Evolutionary conservation across 2,113 vertebrate species (phyloP).

Genomic region (Hippoglossus stenolepis): DNA sequence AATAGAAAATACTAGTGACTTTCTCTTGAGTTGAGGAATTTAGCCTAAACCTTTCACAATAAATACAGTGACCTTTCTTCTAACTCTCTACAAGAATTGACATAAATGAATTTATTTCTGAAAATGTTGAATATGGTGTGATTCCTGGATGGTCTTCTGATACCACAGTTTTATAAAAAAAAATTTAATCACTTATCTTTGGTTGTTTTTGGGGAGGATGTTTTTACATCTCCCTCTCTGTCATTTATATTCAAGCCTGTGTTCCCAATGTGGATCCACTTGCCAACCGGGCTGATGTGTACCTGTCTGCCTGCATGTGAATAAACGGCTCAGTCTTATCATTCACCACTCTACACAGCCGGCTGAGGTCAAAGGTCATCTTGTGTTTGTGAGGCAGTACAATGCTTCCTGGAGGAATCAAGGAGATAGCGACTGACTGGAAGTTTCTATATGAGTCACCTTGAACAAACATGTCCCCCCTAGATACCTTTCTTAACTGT

Average conservation of each 20-base stretch:
- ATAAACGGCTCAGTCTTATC: constrained; percentile 19
- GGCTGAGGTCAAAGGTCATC: constrained; percentile 55
- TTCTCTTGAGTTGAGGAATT: too few relatives aligned
- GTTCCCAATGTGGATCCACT: not conserved
- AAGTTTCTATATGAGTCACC: constrained; percentile 39
- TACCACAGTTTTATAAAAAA: too few relatives aligned
- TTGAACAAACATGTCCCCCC: constrained; percentile 1
- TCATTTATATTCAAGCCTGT: not conserved
- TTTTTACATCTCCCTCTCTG: not conserved
- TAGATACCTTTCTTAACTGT: not conserved
- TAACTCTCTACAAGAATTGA: too few relatives aligned
- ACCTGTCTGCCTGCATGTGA: not conserved
- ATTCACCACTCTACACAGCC: not conserved
- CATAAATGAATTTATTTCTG: too few relatives aligned
- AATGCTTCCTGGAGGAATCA: constrained; percentile 39
- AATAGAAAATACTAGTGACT: too few relatives aligned
- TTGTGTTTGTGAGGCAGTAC: constrained; percentile 40
- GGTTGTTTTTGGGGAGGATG: not conserved
- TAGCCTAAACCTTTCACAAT: too few relatives aligned
- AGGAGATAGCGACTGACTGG: constrained; percentile 27
- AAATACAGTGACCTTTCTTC: too few relatives aligned
- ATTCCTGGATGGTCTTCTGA: too few relatives aligned
- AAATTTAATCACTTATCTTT: not conserved
- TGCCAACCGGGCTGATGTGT: not conserved
- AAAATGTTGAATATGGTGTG: too few relatives aligned